These are phyloP conservation scores for Drosophila lacicola DNA, from an alignment of 2,888 invertebrate species.

Conservation along the genomic window DNA sequence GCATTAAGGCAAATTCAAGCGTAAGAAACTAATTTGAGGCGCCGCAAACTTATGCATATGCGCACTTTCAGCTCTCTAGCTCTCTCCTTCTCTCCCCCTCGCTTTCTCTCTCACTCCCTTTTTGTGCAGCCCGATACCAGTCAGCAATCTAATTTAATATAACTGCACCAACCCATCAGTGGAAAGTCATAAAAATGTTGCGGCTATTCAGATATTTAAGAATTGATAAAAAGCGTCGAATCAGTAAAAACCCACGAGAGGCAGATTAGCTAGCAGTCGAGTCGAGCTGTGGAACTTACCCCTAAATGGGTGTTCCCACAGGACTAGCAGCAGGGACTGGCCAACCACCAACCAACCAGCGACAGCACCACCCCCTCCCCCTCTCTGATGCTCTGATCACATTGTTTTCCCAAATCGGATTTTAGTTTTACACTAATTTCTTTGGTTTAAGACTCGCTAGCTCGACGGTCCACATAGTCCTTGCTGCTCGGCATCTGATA, in stretches of 20 bases:
- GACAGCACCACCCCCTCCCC: slow-evolving; percentile 7
- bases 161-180: slow-evolving; percentile 38
- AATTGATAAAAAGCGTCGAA: slow-evolving; percentile 74
- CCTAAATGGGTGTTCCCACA: slow-evolving; percentile 71
- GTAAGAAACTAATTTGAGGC: slow-evolving; percentile 78
- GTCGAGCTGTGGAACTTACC: slow-evolving; percentile 46
- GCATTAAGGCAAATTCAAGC: slow-evolving; percentile 72
- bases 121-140: neutral
- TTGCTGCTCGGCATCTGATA: slow-evolving; percentile 33
- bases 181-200: slow-evolving; percentile 71
- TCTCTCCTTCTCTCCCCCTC: neutral
- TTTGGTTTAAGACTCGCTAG: slow-evolving; percentile 79
- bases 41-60: slow-evolving; percentile 69
- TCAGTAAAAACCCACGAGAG: slow-evolving; percentile 70
- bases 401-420: slow-evolving; percentile 84
- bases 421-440: slow-evolving; percentile 85
- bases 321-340: slow-evolving; percentile 31
- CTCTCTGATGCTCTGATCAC: slow-evolving; percentile 58
- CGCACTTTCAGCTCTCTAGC: slow-evolving; percentile 47
- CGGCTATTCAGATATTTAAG: slow-evolving; percentile 68
- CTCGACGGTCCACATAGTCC: slow-evolving; percentile 27
- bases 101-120: neutral
- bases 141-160: slow-evolving; percentile 59
- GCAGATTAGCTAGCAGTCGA: slow-evolving; percentile 59
- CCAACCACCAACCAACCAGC: slow-evolving; percentile 30